Percentiles rank a stretch among this genome's conserved stretches.
Conservation (phyloP, 2,888 invertebrate species). For the Lucinisca nassula region DNA sequence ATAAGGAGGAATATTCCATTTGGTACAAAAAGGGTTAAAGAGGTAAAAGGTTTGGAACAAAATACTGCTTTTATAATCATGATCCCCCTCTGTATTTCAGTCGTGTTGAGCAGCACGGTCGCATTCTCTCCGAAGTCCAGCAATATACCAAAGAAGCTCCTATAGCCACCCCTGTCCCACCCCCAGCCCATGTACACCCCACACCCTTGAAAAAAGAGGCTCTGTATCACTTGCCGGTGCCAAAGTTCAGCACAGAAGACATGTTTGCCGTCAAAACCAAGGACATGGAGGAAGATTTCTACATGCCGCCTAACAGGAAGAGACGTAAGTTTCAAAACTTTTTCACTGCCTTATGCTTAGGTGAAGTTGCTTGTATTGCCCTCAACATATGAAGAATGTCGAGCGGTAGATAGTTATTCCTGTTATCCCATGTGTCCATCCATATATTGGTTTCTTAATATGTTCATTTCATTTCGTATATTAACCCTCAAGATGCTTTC, state of each 20-base stretch:
- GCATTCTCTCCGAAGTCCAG: slow-evolving; percentile 77
- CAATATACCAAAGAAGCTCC: slow-evolving; percentile 42
- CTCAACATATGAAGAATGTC: too few species aligned
- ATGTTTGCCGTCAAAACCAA: slow-evolving; percentile 68
- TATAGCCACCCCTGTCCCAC: not conserved
- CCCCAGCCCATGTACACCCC: not conserved
- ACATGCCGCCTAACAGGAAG: slow-evolving; percentile 59
- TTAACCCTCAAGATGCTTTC: too few species aligned
- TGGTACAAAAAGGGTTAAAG: too few species aligned
- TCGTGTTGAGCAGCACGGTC: slow-evolving; percentile 73
- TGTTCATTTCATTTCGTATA: too few species aligned
- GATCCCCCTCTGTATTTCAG: slow-evolving; percentile 62
- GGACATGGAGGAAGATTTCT: slow-evolving; percentile 71
- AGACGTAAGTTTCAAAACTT: slow-evolving; percentile 66
- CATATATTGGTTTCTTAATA: too few species aligned
- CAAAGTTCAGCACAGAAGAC: slow-evolving; percentile 68
- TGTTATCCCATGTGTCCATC: too few species aligned
- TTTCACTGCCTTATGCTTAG: too few species aligned
- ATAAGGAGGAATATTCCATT: too few species aligned
- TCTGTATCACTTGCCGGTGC: not conserved
- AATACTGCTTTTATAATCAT: too few species aligned
- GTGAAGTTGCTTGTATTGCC: too few species aligned
- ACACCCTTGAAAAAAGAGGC: slow-evolving; percentile 3
- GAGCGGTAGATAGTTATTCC: too few species aligned
- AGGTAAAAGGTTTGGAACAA: too few species aligned